Conservation (phyloP, 2,113 vertebrate species). For the Pampusana beccarii region DNA sequence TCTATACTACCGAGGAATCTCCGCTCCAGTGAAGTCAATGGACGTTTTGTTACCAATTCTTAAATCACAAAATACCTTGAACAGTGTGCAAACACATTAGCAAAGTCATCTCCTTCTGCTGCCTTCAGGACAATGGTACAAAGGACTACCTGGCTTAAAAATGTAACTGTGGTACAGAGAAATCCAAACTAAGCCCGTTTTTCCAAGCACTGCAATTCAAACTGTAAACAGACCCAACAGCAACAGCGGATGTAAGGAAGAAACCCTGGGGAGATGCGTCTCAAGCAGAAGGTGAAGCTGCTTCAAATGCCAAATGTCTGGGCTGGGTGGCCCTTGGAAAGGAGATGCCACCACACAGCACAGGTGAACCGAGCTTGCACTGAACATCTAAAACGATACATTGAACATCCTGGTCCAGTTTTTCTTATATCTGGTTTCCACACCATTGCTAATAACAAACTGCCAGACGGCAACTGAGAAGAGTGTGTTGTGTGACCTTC, state of each 20-base stretch:
- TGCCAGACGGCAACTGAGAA: not conserved
- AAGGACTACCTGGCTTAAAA: not conserved
- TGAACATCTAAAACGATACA: not conserved
- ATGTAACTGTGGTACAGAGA: not conserved
- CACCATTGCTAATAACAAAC: conserved; percentile 13
- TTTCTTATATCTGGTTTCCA: conserved; percentile 11
- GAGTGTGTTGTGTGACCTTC: not conserved
- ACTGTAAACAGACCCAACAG: not conserved
- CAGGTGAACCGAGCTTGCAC: not conserved
- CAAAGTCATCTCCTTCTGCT: not conserved
- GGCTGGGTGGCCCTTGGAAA: not conserved
- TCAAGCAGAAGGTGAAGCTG: not conserved
- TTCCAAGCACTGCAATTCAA: not conserved
- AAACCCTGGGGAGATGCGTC: not conserved
- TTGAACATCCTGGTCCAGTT: not conserved
- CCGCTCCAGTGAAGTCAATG: not conserved
- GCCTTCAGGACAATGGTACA: not conserved
- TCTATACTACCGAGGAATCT: not conserved
- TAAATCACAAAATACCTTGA: not conserved
- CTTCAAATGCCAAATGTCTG: not conserved
- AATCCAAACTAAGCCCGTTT: not conserved
- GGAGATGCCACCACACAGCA: not conserved
- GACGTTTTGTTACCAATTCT: not conserved
- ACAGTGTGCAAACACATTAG: not conserved
- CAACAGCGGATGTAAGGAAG: not conserved